Percentiles rank a stretch among this genome's conserved stretches.
Conservation (phyloP, 2,113 vertebrate species). For the Marmota flaviventris region DNA sequence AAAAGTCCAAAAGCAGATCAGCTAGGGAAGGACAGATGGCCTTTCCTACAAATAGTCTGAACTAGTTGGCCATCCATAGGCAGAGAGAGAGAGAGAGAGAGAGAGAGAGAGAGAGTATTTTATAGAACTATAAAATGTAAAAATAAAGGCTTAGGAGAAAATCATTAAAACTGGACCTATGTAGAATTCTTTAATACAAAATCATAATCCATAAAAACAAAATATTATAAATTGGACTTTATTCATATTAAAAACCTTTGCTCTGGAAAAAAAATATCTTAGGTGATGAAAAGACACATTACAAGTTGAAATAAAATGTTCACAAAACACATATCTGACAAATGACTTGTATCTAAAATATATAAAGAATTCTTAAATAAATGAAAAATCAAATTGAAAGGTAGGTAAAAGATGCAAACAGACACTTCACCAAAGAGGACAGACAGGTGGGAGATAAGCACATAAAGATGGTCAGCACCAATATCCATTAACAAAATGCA, state of each 20-base stretch:
- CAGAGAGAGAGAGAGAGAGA: not conserved
- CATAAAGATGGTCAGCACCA: slow-evolving; percentile 4
- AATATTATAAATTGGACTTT: not conserved
- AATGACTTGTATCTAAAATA: not conserved
- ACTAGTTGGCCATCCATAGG: not conserved
- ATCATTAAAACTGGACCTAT: not conserved
- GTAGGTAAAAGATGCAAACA: not conserved
- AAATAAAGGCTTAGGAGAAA: not conserved
- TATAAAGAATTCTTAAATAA: slow-evolving; percentile 12
- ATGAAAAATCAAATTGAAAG: not conserved
- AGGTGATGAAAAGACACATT: slow-evolving; percentile 29
- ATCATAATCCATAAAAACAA: not conserved
- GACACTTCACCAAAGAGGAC: not conserved
- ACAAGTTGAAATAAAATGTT: slow-evolving; percentile 8
- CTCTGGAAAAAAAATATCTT: not conserved
- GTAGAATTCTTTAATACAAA: not conserved
- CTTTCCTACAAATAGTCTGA: not conserved
- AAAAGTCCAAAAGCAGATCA: not conserved
- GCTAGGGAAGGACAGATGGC: not conserved
- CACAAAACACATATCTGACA: not conserved
- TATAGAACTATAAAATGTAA: not conserved
- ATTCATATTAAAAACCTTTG: not conserved
- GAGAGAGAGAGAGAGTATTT: not conserved
- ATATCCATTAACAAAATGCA: slow-evolving; percentile 2
- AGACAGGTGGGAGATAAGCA: not conserved